Conservation (phyloP, 64 coral and sea anemone genomes). For the Porites lutea region DNA sequence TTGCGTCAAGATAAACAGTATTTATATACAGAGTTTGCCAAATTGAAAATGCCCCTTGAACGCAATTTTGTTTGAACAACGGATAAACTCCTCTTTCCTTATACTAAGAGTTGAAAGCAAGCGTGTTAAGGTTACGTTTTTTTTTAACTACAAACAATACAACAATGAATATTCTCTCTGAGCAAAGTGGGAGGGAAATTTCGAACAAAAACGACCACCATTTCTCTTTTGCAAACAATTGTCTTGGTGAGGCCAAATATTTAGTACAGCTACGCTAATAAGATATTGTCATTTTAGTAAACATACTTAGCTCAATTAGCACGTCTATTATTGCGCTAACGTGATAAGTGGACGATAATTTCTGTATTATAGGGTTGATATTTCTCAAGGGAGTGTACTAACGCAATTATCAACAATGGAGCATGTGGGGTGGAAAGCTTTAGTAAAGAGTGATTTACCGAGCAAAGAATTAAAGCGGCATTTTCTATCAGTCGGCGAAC, state of each 20-base stretch:
- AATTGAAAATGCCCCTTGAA: no score
- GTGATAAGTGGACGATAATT: background rate
- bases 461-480: background rate
- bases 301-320: background rate
- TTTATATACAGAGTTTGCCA: no score
- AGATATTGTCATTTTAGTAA: background rate
- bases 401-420: background rate
- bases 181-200: background rate
- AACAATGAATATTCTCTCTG: background rate
- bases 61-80: no score
- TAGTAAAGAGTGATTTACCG: background rate
- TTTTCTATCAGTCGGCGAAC: background rate
- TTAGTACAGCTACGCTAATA: background rate
- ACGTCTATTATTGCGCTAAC: background rate
- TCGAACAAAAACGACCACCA: background rate
- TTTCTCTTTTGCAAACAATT: background rate
- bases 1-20: no score
- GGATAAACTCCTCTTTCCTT: no score
- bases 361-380: background rate
- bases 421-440: background rate
- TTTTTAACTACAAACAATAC: background rate
- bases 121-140: background rate
- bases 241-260: background rate
- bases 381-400: background rate
- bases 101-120: no score